Conservation (phyloP, 1,140 invertebrate genomes). For the Drosophila triauraria region DNA sequence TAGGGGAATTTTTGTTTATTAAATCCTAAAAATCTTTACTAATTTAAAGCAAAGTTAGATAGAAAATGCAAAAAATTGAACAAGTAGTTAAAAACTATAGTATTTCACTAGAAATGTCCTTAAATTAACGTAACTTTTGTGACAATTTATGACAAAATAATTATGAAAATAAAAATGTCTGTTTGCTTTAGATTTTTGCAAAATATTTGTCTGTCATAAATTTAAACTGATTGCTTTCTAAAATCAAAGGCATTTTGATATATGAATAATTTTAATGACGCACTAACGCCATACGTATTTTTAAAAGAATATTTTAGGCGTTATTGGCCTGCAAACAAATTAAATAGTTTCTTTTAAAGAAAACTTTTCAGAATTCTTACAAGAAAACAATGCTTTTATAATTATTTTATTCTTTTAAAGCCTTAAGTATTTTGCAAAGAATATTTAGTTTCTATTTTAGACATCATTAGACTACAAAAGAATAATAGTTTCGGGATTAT, state of each 20-base stretch:
- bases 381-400: background rate
- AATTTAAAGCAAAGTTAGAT: background rate
- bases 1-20: background rate
- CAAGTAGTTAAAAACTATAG: too few species aligned
- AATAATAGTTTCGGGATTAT: background rate
- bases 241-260: slow-evolving; percentile 3
- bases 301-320: background rate
- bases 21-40: background rate
- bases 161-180: background rate
- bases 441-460: too few species aligned
- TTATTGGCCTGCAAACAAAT: background rate
- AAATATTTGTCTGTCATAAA: slow-evolving; percentile 14
- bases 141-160: background rate
- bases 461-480: too few species aligned
- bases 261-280: slow-evolving; percentile 6
- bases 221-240: slow-evolving; percentile 4
- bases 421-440: too few species aligned
- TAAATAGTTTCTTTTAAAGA: background rate
- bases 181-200: background rate
- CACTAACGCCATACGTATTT: slow-evolving; percentile 5
- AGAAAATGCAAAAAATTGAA: background rate
- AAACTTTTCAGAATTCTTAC: background rate
- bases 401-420: too few species aligned
- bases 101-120: background rate
- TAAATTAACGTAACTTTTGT: background rate